Base-by-base conservation (phyloP, 2,888 invertebrate species). In the Salticus scenicus region DNA sequence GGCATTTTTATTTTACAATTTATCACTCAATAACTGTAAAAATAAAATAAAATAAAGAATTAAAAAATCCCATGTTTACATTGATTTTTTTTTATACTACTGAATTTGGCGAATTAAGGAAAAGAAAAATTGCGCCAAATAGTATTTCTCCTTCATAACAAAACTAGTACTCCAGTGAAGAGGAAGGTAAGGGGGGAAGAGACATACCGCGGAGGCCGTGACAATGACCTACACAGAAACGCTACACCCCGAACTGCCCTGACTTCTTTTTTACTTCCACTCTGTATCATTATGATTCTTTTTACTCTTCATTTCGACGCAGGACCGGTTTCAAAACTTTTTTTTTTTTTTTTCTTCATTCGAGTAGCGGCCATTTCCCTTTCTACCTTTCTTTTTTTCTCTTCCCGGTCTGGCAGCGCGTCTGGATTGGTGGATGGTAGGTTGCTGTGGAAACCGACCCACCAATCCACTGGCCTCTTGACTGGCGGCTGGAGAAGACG, bases 381-480 rank as follows among this genome's bases (percentile, higher is more conserved):
- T 85, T 85, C 84, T 73, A 73, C 84, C 78, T 78, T 64, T 27
- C 28, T 74, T 64, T 12, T 64, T 70, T 70, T 31, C 41, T 63
- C 47, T 41, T 47, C 71, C 30, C 82, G 41, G 51, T 85, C 78
- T 85, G 67, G 64, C 27, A 42, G 41, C 51, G 41, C 74, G 78
- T 77, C 77, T 73, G 81, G 67, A 69, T 63, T 69, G 77, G 77
- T 84, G 83, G 83, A 77, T 57, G 77, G 66, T 33, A 51, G 37
- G 85, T 79, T 78, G 74, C 85, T 80, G 10, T 28, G 72, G 86
- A 47, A 80, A 86, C 79, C 86, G 86, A 86, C 86, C 86, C 80
- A 80, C 80, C 86, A 86, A 86, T 86, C 86, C 80, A 80, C 71
- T 86, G 79, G 71, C 86, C 86, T 86, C 75, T 78, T 86, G 80